Conservation (phyloP, 2,113 vertebrate species). For the Odontesthes bonariensis region DNA sequence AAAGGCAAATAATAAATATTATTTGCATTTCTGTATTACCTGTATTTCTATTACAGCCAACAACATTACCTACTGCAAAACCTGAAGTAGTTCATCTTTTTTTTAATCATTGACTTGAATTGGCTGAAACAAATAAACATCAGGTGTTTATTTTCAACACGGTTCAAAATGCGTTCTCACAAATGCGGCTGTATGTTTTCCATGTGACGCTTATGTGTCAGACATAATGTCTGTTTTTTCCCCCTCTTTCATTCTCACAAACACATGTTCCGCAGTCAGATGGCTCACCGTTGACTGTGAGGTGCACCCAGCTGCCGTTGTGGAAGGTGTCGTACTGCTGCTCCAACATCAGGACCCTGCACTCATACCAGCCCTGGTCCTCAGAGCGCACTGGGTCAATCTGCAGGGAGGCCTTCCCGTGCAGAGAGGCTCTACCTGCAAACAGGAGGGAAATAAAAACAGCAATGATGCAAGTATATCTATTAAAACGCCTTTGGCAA, state of each 20-base stretch:
- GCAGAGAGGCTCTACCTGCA: slow-evolving; percentile 93
- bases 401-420: slow-evolving; percentile 96
- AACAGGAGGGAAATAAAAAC: neutral
- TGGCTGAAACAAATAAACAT: no score
- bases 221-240: neutral
- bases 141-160: no score
- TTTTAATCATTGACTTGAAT: no score
- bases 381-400: slow-evolving; percentile 95
- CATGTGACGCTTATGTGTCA: neutral
- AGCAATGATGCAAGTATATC: neutral
- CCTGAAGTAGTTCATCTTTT: no score
- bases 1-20: no score
- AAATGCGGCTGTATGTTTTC: neutral
- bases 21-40: no score
- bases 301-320: slow-evolving; percentile 99
- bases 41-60: no score
- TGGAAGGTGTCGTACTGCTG: slow-evolving; percentile 98
- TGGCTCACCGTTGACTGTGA: slow-evolving; percentile 95
- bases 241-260: neutral
- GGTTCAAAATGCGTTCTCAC: neutral
- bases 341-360: slow-evolving; percentile 97
- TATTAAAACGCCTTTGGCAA: neutral
- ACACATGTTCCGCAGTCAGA: slow-evolving; percentile 8
- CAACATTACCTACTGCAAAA: no score
- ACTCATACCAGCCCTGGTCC: slow-evolving; percentile 99